A percentile compares a stretch with the other conserved stretches of the same genome.
These are phyloP conservation scores for Chelon auratus DNA, from an alignment of 2,797 vertebrate species.

Conservation along the genomic window DNA sequence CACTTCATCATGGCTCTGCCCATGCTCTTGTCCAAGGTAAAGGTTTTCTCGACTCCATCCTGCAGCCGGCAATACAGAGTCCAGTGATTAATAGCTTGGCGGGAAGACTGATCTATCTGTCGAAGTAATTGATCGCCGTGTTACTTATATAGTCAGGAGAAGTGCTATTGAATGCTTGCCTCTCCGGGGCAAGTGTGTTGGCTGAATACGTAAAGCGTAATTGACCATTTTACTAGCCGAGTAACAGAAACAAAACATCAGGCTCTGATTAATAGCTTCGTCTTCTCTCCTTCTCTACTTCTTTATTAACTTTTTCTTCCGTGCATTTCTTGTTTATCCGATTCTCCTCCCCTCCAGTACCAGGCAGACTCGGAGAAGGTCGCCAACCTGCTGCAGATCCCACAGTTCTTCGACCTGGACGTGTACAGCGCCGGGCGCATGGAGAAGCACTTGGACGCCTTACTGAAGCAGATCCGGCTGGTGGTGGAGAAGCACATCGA, in stretches of 20 bases:
- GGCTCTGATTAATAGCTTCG: neutral
- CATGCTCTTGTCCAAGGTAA: slow-evolving; percentile 97
- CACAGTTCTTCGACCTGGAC: slow-evolving; percentile 97
- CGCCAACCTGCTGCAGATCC: slow-evolving; percentile 98
- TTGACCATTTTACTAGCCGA: slow-evolving; percentile 7
- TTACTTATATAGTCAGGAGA: slow-evolving; percentile 25
- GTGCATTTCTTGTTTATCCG: neutral
- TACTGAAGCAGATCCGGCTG: slow-evolving; percentile 97
- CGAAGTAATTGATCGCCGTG: slow-evolving; percentile 36
- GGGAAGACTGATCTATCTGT: slow-evolving; percentile 40
- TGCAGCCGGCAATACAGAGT: slow-evolving; percentile 1
- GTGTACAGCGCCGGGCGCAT: slow-evolving; percentile 92
- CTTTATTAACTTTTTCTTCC: neutral
- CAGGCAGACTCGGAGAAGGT: slow-evolving; percentile 98
- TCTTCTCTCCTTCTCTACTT: neutral
- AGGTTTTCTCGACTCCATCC: slow-evolving; percentile 7
- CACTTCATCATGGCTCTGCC: slow-evolving; percentile 99
- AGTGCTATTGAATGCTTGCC: slow-evolving; percentile 36
- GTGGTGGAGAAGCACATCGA: slow-evolving; percentile 99
- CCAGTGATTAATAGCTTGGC: slow-evolving; percentile 34
- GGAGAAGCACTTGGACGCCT: slow-evolving; percentile 92
- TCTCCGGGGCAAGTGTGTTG: slow-evolving; percentile 9
- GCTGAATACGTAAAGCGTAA: slow-evolving; percentile 27
- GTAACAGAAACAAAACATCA: slow-evolving; percentile 1
- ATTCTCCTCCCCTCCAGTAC: slow-evolving; percentile 82